Percentiles rank a stretch among this genome's conserved stretches.
These are phyloP conservation scores for Heliconius melpomene DNA, from an alignment of 1,140 invertebrate genomes.

Conservation along the genomic window DNA sequence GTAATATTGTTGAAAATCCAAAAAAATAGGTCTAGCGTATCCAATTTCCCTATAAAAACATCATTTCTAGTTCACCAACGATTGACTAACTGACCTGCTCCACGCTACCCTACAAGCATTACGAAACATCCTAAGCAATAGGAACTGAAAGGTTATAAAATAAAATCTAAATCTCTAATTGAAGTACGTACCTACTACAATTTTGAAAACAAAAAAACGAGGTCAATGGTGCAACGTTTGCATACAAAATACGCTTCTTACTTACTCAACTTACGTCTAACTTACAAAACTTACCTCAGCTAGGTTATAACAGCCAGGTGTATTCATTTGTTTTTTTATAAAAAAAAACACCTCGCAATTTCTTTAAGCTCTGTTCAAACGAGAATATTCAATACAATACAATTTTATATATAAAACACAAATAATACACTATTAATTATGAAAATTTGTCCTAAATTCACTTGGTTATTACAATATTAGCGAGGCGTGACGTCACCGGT, in stretches of 20 bases:
- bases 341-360: constrained; percentile 1
- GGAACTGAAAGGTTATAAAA: constrained; percentile 67
- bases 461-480: constrained; percentile 35
- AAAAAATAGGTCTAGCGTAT: not conserved
- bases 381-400: not conserved
- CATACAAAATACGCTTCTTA: constrained; percentile 51
- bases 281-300: constrained; percentile 67
- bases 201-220: constrained; percentile 42
- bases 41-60: not conserved
- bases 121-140: constrained; percentile 74
- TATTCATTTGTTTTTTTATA: not conserved
- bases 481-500: constrained; percentile 59
- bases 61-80: not conserved
- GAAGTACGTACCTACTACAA: constrained; percentile 49
- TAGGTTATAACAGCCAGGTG: constrained; percentile 37
- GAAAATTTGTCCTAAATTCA: constrained; percentile 16
- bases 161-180: constrained; percentile 52
- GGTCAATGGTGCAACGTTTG: constrained; percentile 47
- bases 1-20: not conserved
- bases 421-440: constrained; percentile 10
- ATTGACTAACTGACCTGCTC: not conserved
- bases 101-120: constrained; percentile 60
- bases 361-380: not conserved
- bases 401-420: not conserved
- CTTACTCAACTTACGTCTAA: constrained; percentile 66